Evolutionary conservation across 2,113 vertebrate species (phyloP), one percentile per base, ranked within the genome.

Genomic region (Tapirus terrestris): DNA sequence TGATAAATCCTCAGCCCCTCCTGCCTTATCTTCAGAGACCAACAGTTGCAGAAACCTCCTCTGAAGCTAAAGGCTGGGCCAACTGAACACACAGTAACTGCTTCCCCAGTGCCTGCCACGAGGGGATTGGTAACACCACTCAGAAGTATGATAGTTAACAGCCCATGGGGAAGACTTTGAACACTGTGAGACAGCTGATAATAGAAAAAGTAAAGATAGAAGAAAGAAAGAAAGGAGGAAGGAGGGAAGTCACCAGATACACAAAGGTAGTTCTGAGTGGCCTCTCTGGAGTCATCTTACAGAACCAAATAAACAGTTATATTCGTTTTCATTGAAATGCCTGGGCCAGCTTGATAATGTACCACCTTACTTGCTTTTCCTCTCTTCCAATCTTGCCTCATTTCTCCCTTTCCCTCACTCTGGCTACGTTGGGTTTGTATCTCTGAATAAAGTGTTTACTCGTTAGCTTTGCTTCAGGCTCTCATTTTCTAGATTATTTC

Each of bases 1-100:
- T 12, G 17, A 53, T 23, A 25, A 39, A 39, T 9, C 33, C 39
- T 11, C 12, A 70, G 53, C 1, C 6, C 60, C 23, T 60, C n/a
- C 33, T 61, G 11, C 14, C 72, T 80, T 58, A 29, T 51, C 1
- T 60, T 81, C 25, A 63, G 39, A 70, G 33, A 27, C 6, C 6
- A 53, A 12, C 25, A 12, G n/a, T 8, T 31, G 82, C 21, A n/a
- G 72, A 58, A 86, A 45, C 14, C 27, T 67, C n/a, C 8, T 61
- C 9, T 25, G 39, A 72, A 12, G 53, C 2, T 45, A 45, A 51
- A 61, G 53, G 7, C 17, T 27, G 31, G 29, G 33, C 5, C 27
- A 36, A 27, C 39, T 31, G 18, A 17, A 36, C 0, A 6, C 16
- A 3, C 0, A 17, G 36, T 8, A 31, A 8, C 25, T 23, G 18